These are phyloP conservation scores for Drosophila nasuta DNA, from an alignment of 1,140 invertebrate species.

Conservation along the genomic window DNA sequence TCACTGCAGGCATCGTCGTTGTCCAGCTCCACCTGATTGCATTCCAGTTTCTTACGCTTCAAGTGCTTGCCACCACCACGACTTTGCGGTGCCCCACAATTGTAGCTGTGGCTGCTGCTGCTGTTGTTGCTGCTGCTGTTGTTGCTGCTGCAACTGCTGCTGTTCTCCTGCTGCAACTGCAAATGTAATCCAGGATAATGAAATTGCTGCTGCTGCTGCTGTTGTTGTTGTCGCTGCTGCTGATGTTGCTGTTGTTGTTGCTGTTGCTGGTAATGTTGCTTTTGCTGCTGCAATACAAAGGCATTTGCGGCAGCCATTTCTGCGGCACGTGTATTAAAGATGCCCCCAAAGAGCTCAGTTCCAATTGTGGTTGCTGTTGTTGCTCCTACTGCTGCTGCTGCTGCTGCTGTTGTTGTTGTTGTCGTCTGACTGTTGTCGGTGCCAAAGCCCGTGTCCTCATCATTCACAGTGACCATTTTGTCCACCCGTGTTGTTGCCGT, in stretches of 20 bases:
- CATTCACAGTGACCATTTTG: conserved; percentile 47
- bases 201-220: conserved; percentile 35
- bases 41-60: conserved; percentile 88
- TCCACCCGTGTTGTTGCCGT: conserved; percentile 48
- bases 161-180: conserved; percentile 42
- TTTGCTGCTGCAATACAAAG: conserved; percentile 34
- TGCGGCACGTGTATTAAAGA: conserved; percentile 50
- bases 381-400: not conserved
- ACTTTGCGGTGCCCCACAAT: not conserved
- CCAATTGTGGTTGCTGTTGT: conserved; percentile 10
- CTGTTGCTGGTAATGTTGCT: conserved; percentile 35
- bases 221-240: conserved; percentile 19
- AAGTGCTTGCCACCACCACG: conserved; percentile 60
- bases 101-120: conserved; percentile 9
- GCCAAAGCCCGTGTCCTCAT: conserved; percentile 70
- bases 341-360: conserved; percentile 55
- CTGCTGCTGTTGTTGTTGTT: not conserved
- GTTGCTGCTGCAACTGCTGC: conserved; percentile 21
- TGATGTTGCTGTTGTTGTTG: conserved; percentile 39
- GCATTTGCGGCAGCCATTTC: conserved; percentile 28
- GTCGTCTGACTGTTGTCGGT: conserved; percentile 56
- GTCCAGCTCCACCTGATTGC: conserved; percentile 87
- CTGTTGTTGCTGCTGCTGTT: conserved; percentile 2
- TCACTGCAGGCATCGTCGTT: conserved; percentile 88
- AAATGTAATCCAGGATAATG: conserved; percentile 48